Conservation (phyloP, 2,888 invertebrate species). For the Watsonalla binaria region DNA sequence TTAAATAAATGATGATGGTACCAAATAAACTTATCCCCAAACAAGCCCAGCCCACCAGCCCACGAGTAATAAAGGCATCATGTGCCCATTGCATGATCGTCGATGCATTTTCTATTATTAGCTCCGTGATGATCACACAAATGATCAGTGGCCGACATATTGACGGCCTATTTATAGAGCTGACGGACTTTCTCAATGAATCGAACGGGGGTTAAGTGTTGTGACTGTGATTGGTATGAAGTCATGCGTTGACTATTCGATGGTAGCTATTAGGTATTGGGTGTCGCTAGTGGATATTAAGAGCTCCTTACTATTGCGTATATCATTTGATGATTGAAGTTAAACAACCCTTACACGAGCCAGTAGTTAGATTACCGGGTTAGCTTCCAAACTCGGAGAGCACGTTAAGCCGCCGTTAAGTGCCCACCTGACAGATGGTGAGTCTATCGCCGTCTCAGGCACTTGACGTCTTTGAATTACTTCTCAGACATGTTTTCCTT, state of each 20-base stretch:
- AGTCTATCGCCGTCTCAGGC: no score
- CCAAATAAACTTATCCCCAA: conserved; percentile 8
- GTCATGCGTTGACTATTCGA: conserved; percentile 3
- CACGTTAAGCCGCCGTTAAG: no score
- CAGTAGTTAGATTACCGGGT: no score
- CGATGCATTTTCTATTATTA: conserved; percentile 64
- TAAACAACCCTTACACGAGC: no score
- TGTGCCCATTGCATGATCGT: conserved; percentile 24
- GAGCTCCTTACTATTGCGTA: no score
- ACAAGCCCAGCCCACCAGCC: conserved; percentile 9
- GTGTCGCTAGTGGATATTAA: no score
- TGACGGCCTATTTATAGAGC: conserved; percentile 52
- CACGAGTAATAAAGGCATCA: conserved; percentile 27
- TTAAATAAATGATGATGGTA: background rate
- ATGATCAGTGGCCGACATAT: conserved; percentile 37
- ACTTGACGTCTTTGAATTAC: no score
- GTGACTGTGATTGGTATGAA: conserved; percentile 2
- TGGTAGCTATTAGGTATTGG: background rate
- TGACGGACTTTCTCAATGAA: conserved; percentile 35
- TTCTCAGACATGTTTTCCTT: no score
- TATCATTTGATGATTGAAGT: no score
- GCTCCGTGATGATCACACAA: conserved; percentile 28
- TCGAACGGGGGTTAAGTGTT: conserved; percentile 14
- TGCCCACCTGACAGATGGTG: no score
- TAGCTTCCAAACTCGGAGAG: no score